A percentile compares a stretch with the other conserved stretches of the same genome.
phyloP scores from a whole-genome alignment of 2,888 invertebrate species.

The Harpalus rubripes region DNA sequence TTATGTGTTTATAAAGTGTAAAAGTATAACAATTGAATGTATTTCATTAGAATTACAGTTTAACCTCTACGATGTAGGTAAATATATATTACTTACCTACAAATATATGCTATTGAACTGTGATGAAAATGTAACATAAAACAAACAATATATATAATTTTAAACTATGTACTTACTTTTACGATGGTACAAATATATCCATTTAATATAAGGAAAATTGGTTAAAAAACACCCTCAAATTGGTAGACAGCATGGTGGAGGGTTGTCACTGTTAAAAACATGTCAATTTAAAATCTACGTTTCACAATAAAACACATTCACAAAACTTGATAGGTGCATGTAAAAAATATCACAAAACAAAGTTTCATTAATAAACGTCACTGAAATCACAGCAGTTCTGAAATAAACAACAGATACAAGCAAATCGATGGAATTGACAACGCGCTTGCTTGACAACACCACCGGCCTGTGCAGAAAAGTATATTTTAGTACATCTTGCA shows the following conservation, averaged over 20 bases:
- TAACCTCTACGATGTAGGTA: slow-evolving; percentile 27
- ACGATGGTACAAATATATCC: slow-evolving; percentile 57
- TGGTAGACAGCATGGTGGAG: slow-evolving; percentile 64
- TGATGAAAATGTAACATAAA: slow-evolving; percentile 8
- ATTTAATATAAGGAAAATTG: slow-evolving; percentile 47
- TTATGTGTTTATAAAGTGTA: neutral
- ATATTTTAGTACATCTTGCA: neutral
- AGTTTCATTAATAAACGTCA: slow-evolving; percentile 63
- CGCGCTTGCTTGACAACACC: slow-evolving; percentile 70
- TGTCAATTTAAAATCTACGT: slow-evolving; percentile 47
- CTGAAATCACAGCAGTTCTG: slow-evolving; percentile 44
- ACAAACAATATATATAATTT: neutral
- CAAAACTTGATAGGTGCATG: slow-evolving; percentile 44
- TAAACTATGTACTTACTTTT: slow-evolving; percentile 48
- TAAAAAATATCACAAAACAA: slow-evolving; percentile 50
- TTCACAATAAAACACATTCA: slow-evolving; percentile 59
- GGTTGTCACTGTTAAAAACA: slow-evolving; percentile 66
- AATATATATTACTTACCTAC: neutral
- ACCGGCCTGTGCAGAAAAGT: slow-evolving; percentile 43
- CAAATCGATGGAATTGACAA: slow-evolving; percentile 70
- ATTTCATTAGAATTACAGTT: neutral
- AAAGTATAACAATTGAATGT: neutral
- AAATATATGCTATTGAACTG: slow-evolving; percentile 16
- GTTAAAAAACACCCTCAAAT: slow-evolving; percentile 61
- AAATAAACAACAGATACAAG: slow-evolving; percentile 69